A percentile compares a stretch with the other conserved stretches of the same genome.
Conservation (phyloP, 2,888 invertebrate species). For the Nezara viridula region DNA sequence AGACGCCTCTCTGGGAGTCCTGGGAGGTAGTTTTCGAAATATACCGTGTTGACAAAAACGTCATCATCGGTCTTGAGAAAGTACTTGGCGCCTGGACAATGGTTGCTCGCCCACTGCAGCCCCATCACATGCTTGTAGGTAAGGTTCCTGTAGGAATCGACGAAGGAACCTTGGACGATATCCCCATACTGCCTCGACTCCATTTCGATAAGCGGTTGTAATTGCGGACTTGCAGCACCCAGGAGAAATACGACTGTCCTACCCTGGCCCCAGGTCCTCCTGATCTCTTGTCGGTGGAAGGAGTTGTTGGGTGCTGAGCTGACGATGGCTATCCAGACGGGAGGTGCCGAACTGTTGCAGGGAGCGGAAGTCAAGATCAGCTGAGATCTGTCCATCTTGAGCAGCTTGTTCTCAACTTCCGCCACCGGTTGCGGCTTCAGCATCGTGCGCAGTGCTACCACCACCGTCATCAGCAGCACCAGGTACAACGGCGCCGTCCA, state of each 20-base stretch:
- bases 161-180: slow-evolving; percentile 82
- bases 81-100: slow-evolving; percentile 76
- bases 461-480: slow-evolving; percentile 34
- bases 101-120: slow-evolving; percentile 81
- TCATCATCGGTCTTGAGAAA: slow-evolving; percentile 71
- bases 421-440: neutral
- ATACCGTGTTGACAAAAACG: slow-evolving; percentile 70
- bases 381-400: slow-evolving; percentile 68
- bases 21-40: slow-evolving; percentile 71
- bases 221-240: slow-evolving; percentile 72
- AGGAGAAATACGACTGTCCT: slow-evolving; percentile 77
- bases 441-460: slow-evolving; percentile 28
- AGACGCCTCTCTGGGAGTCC: slow-evolving; percentile 74
- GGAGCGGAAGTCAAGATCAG: slow-evolving; percentile 74
- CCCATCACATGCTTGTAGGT: slow-evolving; percentile 89
- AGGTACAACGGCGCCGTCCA: slow-evolving; percentile 52
- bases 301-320: slow-evolving; percentile 79
- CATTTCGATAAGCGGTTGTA: slow-evolving; percentile 68
- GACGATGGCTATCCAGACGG: slow-evolving; percentile 77
- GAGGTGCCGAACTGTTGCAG: slow-evolving; percentile 68
- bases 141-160: slow-evolving; percentile 84
- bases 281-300: slow-evolving; percentile 77
- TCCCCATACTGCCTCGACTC: slow-evolving; percentile 75
- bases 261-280: slow-evolving; percentile 79
- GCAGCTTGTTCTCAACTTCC: slow-evolving; percentile 58